Percentiles rank a stretch among this genome's conserved stretches.
phyloP scores from a whole-genome alignment of 2,888 invertebrate genomes.

The Acrobasis suavella region DNA sequence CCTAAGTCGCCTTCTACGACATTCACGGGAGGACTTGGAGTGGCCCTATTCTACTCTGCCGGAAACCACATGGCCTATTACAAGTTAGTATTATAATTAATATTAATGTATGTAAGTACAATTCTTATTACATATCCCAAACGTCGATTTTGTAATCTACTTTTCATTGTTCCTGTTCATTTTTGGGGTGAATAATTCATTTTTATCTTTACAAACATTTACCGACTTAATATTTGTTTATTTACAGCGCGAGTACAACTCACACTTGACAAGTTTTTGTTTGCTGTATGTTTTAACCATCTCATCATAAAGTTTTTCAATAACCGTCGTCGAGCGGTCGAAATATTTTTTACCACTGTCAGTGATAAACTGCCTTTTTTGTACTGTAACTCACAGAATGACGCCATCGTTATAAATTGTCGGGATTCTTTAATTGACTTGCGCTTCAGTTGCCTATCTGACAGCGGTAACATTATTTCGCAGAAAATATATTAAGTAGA shows the following conservation, averaged over 20 bases:
- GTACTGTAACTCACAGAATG: slow-evolving; percentile 28
- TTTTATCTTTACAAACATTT: too few species aligned
- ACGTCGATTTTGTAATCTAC: too few species aligned
- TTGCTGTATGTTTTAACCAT: neutral
- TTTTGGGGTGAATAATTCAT: too few species aligned
- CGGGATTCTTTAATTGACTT: slow-evolving; percentile 38
- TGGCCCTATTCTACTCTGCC: too few species aligned
- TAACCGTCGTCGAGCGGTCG: neutral
- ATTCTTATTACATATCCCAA: too few species aligned
- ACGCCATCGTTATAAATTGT: slow-evolving; percentile 39
- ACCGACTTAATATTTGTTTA: neutral
- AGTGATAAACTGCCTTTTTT: slow-evolving; percentile 14
- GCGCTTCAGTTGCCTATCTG: slow-evolving; percentile 30
- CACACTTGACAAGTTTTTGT: neutral
- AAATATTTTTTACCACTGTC: slow-evolving; percentile 11
- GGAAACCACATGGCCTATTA: too few species aligned
- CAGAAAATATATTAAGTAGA: neutral
- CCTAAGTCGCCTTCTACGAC: too few species aligned
- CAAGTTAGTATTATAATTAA: too few species aligned
- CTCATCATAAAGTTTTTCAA: slow-evolving; percentile 11
- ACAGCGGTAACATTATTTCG: slow-evolving; percentile 34
- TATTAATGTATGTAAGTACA: too few species aligned
- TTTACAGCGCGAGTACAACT: neutral
- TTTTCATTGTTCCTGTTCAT: too few species aligned
- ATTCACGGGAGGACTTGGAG: too few species aligned